These are phyloP conservation scores for Propsilocerus akamusi DNA, from an alignment of 1,140 invertebrate species.

Conservation along the genomic window DNA sequence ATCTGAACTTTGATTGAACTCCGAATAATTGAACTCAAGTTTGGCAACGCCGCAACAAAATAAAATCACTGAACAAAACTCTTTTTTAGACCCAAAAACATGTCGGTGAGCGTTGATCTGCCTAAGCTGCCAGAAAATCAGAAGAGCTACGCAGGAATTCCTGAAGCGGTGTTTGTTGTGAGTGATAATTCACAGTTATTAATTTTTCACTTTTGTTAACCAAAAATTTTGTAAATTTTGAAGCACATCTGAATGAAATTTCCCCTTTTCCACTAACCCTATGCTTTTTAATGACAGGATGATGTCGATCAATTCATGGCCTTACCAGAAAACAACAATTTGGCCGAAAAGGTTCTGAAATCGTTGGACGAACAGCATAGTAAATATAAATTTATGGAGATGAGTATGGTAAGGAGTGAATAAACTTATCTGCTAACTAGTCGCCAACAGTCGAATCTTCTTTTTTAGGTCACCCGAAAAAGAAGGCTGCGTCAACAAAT, in stretches of 20 bases:
- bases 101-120: constrained; percentile 6
- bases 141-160: constrained; percentile 60
- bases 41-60: no score
- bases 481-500: constrained; percentile 75
- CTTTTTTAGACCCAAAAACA: background rate
- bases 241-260: no score
- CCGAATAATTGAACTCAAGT: no score
- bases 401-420: no score
- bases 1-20: no score
- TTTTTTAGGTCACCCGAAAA: constrained; percentile 63
- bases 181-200: constrained; percentile 16
- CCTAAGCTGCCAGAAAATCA: constrained; percentile 30
- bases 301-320: constrained; percentile 91
- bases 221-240: no score
- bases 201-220: no score
- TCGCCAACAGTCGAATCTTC: no score
- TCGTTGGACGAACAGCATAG: constrained; percentile 78
- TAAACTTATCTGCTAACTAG: no score
- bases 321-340: constrained; percentile 54
- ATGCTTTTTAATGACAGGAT: constrained; percentile 42
- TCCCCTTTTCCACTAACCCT: background rate
- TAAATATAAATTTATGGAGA: constrained; percentile 96
- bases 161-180: constrained; percentile 64
- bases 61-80: no score
- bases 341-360: constrained; percentile 65